Conservation (phyloP, 2,113 vertebrate genomes). For the Myxocyprinus asiaticus region DNA sequence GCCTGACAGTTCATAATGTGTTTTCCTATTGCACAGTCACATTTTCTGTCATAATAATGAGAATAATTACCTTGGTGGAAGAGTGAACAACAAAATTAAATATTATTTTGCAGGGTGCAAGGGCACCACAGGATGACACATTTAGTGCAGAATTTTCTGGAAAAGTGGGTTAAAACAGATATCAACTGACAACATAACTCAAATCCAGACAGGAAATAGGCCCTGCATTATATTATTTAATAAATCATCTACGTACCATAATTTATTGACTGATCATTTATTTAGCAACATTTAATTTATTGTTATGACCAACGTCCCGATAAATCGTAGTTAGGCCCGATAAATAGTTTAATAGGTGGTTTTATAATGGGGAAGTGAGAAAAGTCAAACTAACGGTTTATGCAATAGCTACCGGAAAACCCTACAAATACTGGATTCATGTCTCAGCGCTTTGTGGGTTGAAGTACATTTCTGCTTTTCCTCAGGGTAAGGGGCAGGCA, state of each 20-base stretch:
- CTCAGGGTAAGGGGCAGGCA: too few relatives aligned
- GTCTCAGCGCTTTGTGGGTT: too few relatives aligned
- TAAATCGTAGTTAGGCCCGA: neutral
- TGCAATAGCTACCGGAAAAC: too few relatives aligned
- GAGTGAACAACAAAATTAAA: slow-evolving; percentile 2
- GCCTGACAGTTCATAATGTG: neutral
- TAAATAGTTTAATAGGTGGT: neutral
- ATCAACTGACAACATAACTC: too few relatives aligned
- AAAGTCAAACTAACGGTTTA: neutral
- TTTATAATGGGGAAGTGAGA: neutral
- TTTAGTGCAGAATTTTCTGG: too few relatives aligned
- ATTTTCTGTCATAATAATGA: slow-evolving; percentile 3
- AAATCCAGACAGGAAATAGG: too few relatives aligned
- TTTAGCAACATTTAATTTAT: slow-evolving; percentile 21
- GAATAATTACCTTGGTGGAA: neutral
- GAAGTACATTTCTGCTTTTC: too few relatives aligned
- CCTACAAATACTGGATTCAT: too few relatives aligned
- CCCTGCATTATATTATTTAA: too few relatives aligned
- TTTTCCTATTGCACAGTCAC: neutral
- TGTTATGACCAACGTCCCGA: neutral
- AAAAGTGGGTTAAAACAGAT: slow-evolving; percentile 2
- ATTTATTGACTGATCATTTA: slow-evolving; percentile 9
- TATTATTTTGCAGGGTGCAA: neutral
- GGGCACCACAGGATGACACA: neutral
- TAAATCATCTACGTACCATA: neutral